These are phyloP conservation scores for Synaphobranchus kaupii DNA, from an alignment of 2,797 vertebrate species.

Conservation along the genomic window DNA sequence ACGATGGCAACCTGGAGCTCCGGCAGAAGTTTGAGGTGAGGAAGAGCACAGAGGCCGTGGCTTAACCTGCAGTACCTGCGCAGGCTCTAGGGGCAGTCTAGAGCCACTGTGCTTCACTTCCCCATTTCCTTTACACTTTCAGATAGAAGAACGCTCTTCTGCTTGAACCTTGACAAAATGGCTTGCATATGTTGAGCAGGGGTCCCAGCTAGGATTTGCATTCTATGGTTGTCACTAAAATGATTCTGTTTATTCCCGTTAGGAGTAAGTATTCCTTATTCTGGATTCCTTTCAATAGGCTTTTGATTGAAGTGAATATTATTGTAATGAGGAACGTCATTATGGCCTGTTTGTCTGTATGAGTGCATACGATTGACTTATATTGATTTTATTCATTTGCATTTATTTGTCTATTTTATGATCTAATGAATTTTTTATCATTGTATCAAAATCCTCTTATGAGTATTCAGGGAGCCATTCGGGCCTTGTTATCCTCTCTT, in stretches of 20 bases:
- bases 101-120: neutral
- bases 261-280: neutral
- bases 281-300: neutral
- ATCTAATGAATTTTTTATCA: neutral
- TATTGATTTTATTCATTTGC: neutral
- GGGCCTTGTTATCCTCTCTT: conserved; percentile 13
- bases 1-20: conserved; percentile 88
- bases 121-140: neutral
- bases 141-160: neutral
- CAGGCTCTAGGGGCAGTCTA: neutral
- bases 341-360: neutral
- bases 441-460: neutral
- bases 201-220: neutral
- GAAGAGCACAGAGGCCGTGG: neutral
- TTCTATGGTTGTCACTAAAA: neutral
- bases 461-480: neutral
- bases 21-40: conserved; percentile 96
- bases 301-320: neutral
- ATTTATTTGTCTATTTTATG: neutral
- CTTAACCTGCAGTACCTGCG: neutral
- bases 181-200: neutral
- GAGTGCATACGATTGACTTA: neutral
- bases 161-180: too few species aligned
- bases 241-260: neutral
- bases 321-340: neutral